These are phyloP conservation scores for Cheilosia grossa DNA, from an alignment of 2,888 invertebrate genomes.

Conservation along the genomic window DNA sequence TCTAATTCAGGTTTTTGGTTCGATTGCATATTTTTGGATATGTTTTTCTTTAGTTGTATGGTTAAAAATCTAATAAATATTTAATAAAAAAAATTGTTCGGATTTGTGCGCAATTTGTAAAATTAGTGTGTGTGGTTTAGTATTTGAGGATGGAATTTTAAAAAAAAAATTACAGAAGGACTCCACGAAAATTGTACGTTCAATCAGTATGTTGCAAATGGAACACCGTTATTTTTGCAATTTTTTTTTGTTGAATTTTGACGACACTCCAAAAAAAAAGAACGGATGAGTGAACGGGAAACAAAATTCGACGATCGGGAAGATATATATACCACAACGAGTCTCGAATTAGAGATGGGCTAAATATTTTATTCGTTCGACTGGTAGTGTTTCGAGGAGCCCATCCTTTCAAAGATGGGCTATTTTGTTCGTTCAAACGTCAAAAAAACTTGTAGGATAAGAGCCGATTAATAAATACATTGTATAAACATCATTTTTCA, in stretches of 20 bases:
- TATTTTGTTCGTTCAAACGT: no score
- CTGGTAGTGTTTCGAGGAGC: no score
- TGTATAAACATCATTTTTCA: no score
- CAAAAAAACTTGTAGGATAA: no score
- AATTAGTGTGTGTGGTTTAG: slow-evolving; percentile 7
- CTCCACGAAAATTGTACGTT: slow-evolving; percentile 57
- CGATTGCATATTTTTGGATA: slow-evolving; percentile 40
- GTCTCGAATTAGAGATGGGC: slow-evolving; percentile 19
- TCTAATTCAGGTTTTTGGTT: slow-evolving; percentile 15
- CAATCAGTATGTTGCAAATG: slow-evolving; percentile 35
- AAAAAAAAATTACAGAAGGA: slow-evolving; percentile 65
- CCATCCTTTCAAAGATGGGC: no score
- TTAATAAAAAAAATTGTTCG: background rate
- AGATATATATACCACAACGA: background rate
- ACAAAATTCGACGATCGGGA: slow-evolving; percentile 14
- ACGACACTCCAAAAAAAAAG: slow-evolving; percentile 10
- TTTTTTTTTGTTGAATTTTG: slow-evolving; percentile 53
- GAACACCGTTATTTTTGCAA: slow-evolving; percentile 60
- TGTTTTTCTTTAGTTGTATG: slow-evolving; percentile 20
- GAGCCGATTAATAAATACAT: no score
- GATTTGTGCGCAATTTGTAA: slow-evolving; percentile 8
- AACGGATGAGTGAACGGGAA: slow-evolving; percentile 58
- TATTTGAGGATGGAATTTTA: slow-evolving; percentile 17
- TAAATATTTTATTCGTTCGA: no score
- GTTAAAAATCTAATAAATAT: slow-evolving; percentile 20